These are phyloP conservation scores for Pseudochirops cupreus DNA, from an alignment of 2,797 vertebrate genomes.

Conservation along the genomic window DNA sequence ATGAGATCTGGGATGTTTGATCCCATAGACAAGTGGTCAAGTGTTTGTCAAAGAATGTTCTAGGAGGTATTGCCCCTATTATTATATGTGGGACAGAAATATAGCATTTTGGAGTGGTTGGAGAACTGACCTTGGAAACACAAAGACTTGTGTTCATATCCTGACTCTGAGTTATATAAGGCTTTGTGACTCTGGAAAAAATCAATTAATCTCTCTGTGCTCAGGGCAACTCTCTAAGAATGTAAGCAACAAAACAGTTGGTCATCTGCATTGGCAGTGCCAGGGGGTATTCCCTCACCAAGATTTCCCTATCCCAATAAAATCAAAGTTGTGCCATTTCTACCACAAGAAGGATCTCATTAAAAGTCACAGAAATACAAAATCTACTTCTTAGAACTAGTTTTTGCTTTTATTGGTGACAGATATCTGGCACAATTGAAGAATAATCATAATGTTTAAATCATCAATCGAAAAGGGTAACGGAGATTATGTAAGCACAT, in stretches of 20 bases:
- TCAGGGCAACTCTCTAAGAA: not conserved
- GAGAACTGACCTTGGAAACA: not conserved
- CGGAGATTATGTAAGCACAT: not conserved
- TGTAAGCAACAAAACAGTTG: not conserved
- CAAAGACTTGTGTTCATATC: not conserved
- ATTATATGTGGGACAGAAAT: slow-evolving; percentile 23
- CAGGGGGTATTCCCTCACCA: not conserved
- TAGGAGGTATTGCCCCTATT: slow-evolving; percentile 14
- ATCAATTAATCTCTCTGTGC: not conserved
- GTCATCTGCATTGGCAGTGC: not conserved
- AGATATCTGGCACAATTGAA: not conserved
- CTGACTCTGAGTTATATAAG: not conserved
- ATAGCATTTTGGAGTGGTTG: not conserved
- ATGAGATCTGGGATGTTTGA: slow-evolving; percentile 25
- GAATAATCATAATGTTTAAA: not conserved
- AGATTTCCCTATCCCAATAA: not conserved
- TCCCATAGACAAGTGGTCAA: slow-evolving; percentile 40
- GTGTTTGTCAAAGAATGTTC: slow-evolving; percentile 2
- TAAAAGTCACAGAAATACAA: slow-evolving; percentile 22
- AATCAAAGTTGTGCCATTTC: not conserved
- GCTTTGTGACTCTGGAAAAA: not conserved
- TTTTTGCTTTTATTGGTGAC: slow-evolving; percentile 11
- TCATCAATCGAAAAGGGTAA: not conserved
- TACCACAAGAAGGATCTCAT: not conserved
- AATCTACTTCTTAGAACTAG: slow-evolving; percentile 8